Evolutionary conservation across 2,113 vertebrate genomes (phyloP), one percentile per base, ranked within the genome.

Genomic region (Sylvia atricapilla): DNA sequence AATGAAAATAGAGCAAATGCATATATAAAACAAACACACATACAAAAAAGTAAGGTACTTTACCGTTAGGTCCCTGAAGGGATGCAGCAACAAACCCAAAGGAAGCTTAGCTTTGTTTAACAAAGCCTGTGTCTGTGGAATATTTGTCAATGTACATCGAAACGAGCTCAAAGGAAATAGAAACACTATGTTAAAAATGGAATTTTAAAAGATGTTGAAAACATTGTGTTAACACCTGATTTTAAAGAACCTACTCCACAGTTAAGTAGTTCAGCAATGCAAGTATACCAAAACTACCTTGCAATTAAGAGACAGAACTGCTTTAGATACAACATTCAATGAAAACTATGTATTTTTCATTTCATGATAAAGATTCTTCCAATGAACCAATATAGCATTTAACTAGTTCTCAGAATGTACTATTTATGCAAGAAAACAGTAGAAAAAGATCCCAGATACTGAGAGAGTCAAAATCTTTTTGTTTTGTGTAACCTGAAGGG

Each of bases 31-130:
- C 6, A 74, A 2, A 68, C 2, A 35, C 3, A 58, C 4, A 69
- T 4, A 35, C 3, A 46, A 69, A 74, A 35, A 53, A 30, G 3
- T 5, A 62, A 35, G 11, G 19, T 41, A 92, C 58, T 95, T 97
- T 98, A 99, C 99, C 98, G 99, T 99, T 74, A 99, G 90, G 97
- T 99, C 99, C 98, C 99, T 99, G 97, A 99, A 99, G 56, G 99
- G 99, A 97, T 99, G 99, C 28, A 99, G 97, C 60, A 99, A 96
- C 79, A 99, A 98, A 68, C 99, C 99, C 94, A 99, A 97, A 16
- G 99, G 99, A 81, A 99, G 99, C 22, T 99, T 98, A 78, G 99
- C 99, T 98, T 99, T 99, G 94, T 98, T 99, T 96, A 99, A 96
- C 84, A 99, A 97, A 67, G 98, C 98, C 96, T 99, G 99, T 20